These are phyloP conservation scores for Eurois occulta DNA, from an alignment of 2,888 invertebrate genomes.

Conservation along the genomic window DNA sequence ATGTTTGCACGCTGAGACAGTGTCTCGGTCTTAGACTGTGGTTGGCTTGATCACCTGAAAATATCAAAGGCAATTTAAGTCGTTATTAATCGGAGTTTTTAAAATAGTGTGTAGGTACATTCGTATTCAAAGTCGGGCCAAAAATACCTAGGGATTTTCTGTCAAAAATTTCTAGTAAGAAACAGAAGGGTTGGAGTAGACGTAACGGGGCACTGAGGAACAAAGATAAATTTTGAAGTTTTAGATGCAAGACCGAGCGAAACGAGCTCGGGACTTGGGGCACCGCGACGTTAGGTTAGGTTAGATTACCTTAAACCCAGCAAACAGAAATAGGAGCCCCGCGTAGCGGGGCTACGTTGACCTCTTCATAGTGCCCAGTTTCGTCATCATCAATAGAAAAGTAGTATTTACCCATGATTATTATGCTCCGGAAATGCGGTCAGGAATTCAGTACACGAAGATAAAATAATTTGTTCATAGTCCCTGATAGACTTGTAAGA, in stretches of 20 bases:
- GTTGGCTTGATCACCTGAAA: slow-evolving; percentile 55
- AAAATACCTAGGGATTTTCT: not conserved
- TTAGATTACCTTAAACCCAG: too few species aligned
- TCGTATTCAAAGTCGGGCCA: not conserved
- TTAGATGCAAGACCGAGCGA: too few species aligned
- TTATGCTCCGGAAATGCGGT: not conserved
- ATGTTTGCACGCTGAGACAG: slow-evolving; percentile 64
- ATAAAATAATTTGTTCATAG: slow-evolving; percentile 9
- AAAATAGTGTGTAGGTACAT: not conserved
- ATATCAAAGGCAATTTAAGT: not conserved
- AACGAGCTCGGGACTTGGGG: too few species aligned
- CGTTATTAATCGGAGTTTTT: not conserved
- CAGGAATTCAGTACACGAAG: slow-evolving; percentile 16
- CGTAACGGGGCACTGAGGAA: too few species aligned
- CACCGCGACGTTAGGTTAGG: too few species aligned
- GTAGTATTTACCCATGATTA: slow-evolving; percentile 37
- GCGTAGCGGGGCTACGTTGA: too few species aligned
- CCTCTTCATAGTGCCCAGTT: too few species aligned
- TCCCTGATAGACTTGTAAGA: slow-evolving; percentile 1
- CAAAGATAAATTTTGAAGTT: too few species aligned
- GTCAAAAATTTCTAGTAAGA: not conserved
- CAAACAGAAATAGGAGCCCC: too few species aligned
- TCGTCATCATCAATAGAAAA: not conserved
- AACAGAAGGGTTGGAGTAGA: too few species aligned
- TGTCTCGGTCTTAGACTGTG: slow-evolving; percentile 64